Conservation (phyloP, 1,140 invertebrate species). For the Arion vulgaris region DNA sequence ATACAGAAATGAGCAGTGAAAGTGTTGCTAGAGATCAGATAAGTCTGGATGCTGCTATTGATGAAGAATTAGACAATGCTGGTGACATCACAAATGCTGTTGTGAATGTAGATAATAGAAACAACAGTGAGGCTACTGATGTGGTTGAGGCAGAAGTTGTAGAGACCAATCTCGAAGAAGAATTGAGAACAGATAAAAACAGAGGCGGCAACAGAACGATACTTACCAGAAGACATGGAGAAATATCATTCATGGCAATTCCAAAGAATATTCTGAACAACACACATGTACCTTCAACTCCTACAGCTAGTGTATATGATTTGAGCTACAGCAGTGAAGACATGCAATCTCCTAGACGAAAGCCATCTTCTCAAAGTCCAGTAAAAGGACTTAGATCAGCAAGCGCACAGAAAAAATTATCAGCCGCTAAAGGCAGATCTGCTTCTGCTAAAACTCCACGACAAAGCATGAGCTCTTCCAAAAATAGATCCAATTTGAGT, state of each 20-base stretch:
- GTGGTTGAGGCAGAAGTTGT: not conserved
- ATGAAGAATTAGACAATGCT: not conserved
- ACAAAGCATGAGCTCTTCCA: not conserved
- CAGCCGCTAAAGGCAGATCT: not conserved
- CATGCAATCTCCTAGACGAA: not conserved
- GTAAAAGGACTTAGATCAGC: not conserved
- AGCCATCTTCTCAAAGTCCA: not conserved
- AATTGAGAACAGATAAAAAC: not conserved
- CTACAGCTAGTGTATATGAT: not conserved
- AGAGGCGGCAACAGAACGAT: not conserved
- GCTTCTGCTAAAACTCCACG: not conserved
- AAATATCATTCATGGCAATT: not conserved
- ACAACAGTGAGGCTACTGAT: not conserved
- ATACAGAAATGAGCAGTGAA: too few species aligned
- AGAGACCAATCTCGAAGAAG: not conserved
- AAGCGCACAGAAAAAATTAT: not conserved
- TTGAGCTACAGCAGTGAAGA: slow-evolving; percentile 2
- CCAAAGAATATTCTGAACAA: not conserved
- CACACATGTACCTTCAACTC: not conserved
- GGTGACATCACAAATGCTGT: not conserved
- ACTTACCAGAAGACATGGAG: not conserved
- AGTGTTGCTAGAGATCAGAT: not conserved
- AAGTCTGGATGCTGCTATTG: not conserved
- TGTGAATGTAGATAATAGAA: not conserved
- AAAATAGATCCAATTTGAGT: not conserved